Percentiles rank a stretch among this genome's conserved stretches.
These are phyloP conservation scores for Plecotus auritus DNA, from an alignment of 2,113 vertebrate species.

Conservation along the genomic window DNA sequence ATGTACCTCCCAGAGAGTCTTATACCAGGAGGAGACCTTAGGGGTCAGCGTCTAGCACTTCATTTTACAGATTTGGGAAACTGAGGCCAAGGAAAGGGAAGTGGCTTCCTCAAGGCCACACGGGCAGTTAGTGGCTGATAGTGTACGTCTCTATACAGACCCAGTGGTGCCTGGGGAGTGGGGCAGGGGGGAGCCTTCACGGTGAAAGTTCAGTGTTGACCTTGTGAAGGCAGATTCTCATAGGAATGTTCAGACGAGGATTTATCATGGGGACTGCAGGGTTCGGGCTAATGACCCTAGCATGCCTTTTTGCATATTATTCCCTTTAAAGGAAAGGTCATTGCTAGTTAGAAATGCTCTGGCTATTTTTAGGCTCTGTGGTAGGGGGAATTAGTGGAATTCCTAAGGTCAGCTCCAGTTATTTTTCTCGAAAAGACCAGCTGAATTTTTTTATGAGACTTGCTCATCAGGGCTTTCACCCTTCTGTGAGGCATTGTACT, in stretches of 20 bases:
- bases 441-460: conserved; percentile 68
- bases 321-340: conserved; percentile 75
- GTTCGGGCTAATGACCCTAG: conserved; percentile 66
- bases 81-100: background rate
- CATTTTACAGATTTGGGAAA: background rate
- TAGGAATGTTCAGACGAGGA: conserved; percentile 47
- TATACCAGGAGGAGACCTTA: background rate
- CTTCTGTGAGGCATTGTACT: conserved; percentile 15
- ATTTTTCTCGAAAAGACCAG: conserved; percentile 66
- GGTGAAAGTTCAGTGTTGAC: conserved; percentile 17
- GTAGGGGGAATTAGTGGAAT: conserved; percentile 75
- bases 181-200: background rate
- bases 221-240: conserved; percentile 67
- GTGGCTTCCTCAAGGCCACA: background rate
- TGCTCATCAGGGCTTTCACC: conserved; percentile 51
- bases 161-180: background rate
- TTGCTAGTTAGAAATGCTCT: conserved; percentile 58
- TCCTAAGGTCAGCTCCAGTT: conserved; percentile 72
- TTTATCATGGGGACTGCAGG: conserved; percentile 59
- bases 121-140: background rate
- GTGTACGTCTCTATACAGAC: background rate
- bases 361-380: conserved; percentile 71
- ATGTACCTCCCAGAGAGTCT: background rate
- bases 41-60: background rate
- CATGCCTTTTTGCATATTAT: conserved; percentile 71